Evolutionary conservation across 1,140 invertebrate species (phyloP).

Genomic region (Phymorhynchus buccinoides): DNA sequence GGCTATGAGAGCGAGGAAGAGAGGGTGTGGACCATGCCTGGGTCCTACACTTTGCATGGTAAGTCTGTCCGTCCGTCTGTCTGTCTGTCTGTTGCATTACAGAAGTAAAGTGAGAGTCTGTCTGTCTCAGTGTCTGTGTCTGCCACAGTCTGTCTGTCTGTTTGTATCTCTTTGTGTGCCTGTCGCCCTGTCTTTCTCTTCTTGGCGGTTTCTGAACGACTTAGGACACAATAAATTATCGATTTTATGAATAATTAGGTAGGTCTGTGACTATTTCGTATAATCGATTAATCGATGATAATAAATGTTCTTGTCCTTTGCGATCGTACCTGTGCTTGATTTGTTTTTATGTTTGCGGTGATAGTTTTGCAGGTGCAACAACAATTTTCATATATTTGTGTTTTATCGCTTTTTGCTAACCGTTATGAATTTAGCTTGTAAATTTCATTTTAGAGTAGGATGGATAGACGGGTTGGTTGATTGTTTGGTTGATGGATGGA

Average conservation of each 20-base stretch:
- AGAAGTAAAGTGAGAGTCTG: background rate
- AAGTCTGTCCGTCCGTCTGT: background rate
- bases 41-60: constrained; percentile 13
- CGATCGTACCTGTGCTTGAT: background rate
- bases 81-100: background rate
- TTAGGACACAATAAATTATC: too few species aligned
- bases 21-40: constrained; percentile 15
- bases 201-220: background rate
- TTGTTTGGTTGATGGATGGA: too few species aligned
- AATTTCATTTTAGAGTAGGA: background rate
- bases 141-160: background rate
- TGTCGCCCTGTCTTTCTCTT: background rate
- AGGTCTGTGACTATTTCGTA: too few species aligned
- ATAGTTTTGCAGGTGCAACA: too few species aligned
- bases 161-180: background rate
- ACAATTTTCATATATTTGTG: too few species aligned
- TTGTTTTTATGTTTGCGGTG: background rate
- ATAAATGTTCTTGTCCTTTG: too few species aligned
- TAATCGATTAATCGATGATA: too few species aligned
- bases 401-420: too few species aligned
- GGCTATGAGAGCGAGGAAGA: constrained; percentile 31
- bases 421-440: background rate
- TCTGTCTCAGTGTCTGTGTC: background rate
- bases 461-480: too few species aligned
- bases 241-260: too few species aligned